These are phyloP conservation scores for Myzus persicae DNA, from an alignment of 1,140 invertebrate genomes.

Conservation along the genomic window DNA sequence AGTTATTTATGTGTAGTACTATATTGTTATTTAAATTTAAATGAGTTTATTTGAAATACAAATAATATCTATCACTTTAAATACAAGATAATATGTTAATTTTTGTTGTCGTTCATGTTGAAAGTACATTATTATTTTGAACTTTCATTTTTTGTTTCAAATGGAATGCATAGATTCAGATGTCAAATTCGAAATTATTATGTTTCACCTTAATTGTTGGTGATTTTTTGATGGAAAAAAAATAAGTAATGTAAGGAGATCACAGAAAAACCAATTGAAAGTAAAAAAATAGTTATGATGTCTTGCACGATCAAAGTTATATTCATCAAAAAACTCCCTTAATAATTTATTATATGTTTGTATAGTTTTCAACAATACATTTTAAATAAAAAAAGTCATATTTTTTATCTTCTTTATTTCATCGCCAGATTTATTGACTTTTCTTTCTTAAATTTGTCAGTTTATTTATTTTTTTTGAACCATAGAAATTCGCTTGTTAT, in stretches of 20 bases:
- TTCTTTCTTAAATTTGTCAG: not conserved
- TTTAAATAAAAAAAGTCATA: not conserved
- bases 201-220: not conserved
- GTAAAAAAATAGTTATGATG: not conserved
- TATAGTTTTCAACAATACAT: not conserved
- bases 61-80: not conserved
- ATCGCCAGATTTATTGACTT: not conserved
- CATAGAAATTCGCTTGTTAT: not conserved
- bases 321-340: not conserved
- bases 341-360: slow-evolving; percentile 29
- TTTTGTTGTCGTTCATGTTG: not conserved
- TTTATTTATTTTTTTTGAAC: not conserved
- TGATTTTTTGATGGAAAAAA: not conserved
- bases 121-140: not conserved
- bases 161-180: not conserved
- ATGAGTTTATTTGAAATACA: slow-evolving; percentile 26
- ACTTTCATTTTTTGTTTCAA: not conserved
- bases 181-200: not conserved
- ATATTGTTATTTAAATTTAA: slow-evolving; percentile 15
- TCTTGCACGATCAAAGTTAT: not conserved
- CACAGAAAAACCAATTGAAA: not conserved
- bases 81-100: not conserved
- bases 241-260: not conserved
- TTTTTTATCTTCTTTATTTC: not conserved
- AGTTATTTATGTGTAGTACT: not conserved